A percentile compares a stretch with the other conserved stretches of the same genome.
phyloP scores from a whole-genome alignment of 1,140 invertebrate genomes.

The Anastrepha ludens region DNA sequence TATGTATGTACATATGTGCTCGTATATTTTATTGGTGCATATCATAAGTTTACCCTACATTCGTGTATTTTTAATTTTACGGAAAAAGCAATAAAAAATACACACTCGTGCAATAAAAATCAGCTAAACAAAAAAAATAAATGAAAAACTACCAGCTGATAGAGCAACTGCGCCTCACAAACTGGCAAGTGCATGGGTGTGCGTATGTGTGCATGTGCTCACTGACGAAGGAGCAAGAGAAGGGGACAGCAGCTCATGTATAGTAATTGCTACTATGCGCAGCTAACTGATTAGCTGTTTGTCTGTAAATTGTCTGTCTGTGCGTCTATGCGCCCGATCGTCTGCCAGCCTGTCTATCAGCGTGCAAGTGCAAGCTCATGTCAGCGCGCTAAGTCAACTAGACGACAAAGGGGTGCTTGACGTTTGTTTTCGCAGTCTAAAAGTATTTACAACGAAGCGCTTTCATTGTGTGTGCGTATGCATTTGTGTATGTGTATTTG shows the following conservation, averaged over 20 bases:
- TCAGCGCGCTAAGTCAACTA: conserved; percentile 22
- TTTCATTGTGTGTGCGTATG: neutral
- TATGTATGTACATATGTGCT: too few species aligned
- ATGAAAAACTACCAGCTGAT: neutral
- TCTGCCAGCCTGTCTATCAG: neutral
- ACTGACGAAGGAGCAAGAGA: too few species aligned
- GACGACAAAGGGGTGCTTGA: neutral
- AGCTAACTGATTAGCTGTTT: conserved; percentile 17
- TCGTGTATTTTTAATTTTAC: neutral
- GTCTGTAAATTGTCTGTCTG: neutral
- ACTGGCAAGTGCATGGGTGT: too few species aligned
- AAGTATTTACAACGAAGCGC: neutral
- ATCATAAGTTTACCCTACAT: neutral
- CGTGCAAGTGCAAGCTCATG: conserved; percentile 23
- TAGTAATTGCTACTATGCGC: neutral
- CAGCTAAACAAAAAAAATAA: neutral
- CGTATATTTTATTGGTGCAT: too few species aligned
- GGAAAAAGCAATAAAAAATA: neutral
- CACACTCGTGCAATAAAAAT: neutral
- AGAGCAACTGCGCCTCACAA: neutral
- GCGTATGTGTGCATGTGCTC: too few species aligned
- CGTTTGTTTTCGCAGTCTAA: conserved; percentile 21
- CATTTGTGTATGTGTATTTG: neutral
- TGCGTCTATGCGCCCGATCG: neutral
- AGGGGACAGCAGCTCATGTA: neutral